Evolutionary conservation across 53 echinoderm and acorn worm species (phyloP), one percentile per base, ranked within the genome.

Genomic region (Holothuria leucospilota): DNA sequence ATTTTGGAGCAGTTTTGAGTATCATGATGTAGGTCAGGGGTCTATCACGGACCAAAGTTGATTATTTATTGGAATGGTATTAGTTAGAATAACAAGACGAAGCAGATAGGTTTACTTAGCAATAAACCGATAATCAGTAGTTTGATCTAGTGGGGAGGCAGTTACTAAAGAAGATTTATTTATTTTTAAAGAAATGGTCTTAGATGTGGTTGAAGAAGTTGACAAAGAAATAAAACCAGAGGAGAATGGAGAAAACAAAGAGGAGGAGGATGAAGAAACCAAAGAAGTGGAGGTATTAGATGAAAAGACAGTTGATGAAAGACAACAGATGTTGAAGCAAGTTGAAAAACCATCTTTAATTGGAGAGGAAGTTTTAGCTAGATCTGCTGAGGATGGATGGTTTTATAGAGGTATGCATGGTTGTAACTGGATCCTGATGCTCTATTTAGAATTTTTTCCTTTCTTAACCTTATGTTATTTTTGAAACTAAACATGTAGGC

Each of bases 381-480:
- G 90, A 67, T 95, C 92, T 24, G 85, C 90, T 59, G 95, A 91
- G 13, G 90, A 95, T 81, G 98, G 95, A 34, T 98, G 98, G 98
- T 95, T 91, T 67, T 93, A 95, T 13, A 89, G 94, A 89, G 98
- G 98, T 98, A 69, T 28, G 61, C 20, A 29, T 25, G 5, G 13
- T 6, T 21, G 11, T 34, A n/a, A 67, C 5, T 67, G 34, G 11
- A 34, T 25, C 24, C 7, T 67, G 68, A 13, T 26, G 13, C 13
- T 67, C 16, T 67, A 13, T 13, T 12, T 67, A 25, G 28, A 29
- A 6, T 20, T 13, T 13, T 25, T 13, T 29, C 13, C 13, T 67
- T 25, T 29, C 68, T 14, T 11, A 34, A 67, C 6, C 13, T 34
- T 3, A 67, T 29, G 2, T 18, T 56, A 16, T 4, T 56, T 56